Evolutionary conservation across 1,140 invertebrate genomes (phyloP).

Genomic region (Zaprionus davidi): DNA sequence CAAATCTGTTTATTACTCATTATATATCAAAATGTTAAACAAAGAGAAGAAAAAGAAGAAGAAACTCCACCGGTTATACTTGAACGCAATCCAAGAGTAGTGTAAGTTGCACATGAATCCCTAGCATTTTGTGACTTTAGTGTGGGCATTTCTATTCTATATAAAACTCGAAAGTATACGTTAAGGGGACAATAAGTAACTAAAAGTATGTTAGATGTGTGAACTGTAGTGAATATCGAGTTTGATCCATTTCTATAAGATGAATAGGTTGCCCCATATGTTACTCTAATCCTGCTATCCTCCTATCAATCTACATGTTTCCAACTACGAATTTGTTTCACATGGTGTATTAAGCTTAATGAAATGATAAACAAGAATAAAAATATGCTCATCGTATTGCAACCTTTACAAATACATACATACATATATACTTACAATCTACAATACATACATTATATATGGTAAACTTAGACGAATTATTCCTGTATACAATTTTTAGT

Average conservation of each 20-base stretch:
- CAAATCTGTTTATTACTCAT: neutral
- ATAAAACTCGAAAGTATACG: slow-evolving; percentile 44
- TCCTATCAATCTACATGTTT: slow-evolving; percentile 33
- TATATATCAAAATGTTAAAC: neutral
- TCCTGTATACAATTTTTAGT: slow-evolving; percentile 55
- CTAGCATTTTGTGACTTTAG: slow-evolving; percentile 2
- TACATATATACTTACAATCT: slow-evolving; percentile 14
- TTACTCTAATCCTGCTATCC: neutral
- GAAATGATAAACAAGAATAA: neutral
- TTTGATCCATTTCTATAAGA: slow-evolving; percentile 18
- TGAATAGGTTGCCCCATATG: neutral
- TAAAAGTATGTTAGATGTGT: slow-evolving; percentile 43
- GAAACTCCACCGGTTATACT: slow-evolving; percentile 42
- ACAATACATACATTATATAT: slow-evolving; percentile 24
- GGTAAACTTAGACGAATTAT: slow-evolving; percentile 41
- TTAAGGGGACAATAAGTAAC: slow-evolving; percentile 63
- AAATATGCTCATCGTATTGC: slow-evolving; percentile 38
- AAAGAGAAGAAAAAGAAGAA: neutral
- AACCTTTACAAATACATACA: slow-evolving; percentile 21
- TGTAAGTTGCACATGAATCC: slow-evolving; percentile 12
- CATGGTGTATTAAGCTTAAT: slow-evolving; percentile 65
- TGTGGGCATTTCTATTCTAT: slow-evolving; percentile 11
- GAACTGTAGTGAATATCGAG: slow-evolving; percentile 24
- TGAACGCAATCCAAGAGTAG: slow-evolving; percentile 21
- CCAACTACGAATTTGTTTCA: slow-evolving; percentile 67